phyloP scores from a whole-genome alignment of 2,888 invertebrate species.

The Salpingus planirostris region DNA sequence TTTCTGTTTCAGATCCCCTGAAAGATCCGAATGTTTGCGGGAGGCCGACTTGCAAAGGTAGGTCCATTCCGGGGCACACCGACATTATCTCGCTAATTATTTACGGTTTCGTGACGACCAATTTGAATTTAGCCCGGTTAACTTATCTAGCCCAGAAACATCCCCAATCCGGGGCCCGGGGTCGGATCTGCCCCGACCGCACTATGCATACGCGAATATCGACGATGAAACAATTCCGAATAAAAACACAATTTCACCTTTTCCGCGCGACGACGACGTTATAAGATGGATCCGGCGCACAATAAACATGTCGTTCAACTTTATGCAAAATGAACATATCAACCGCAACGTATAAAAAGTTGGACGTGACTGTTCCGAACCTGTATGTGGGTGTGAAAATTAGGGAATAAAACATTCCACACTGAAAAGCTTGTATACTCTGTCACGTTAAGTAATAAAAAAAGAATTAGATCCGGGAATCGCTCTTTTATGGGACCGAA shows the following conservation, averaged over 20 bases:
- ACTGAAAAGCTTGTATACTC: slow-evolving; percentile 11
- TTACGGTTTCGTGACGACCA: neutral
- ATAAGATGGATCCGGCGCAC: too few relatives aligned
- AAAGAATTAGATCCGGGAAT: slow-evolving; percentile 12
- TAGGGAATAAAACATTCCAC: slow-evolving; percentile 13
- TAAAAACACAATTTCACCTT: too few relatives aligned
- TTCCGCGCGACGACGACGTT: too few relatives aligned
- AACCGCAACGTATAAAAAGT: slow-evolving; percentile 12
- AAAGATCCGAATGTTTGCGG: slow-evolving; percentile 67
- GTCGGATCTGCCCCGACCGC: too few relatives aligned
- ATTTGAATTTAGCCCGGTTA: neutral
- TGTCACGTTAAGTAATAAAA: slow-evolving; percentile 15
- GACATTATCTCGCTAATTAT: neutral
- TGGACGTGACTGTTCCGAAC: slow-evolving; percentile 11
- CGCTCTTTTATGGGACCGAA: slow-evolving; percentile 6
- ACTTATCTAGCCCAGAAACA: too few relatives aligned
- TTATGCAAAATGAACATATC: slow-evolving; percentile 10
- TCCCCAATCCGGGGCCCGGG: too few relatives aligned
- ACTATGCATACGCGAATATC: too few relatives aligned
- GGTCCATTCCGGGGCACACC: slow-evolving; percentile 27
- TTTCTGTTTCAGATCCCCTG: slow-evolving; percentile 52
- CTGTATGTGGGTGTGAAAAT: slow-evolving; percentile 11
- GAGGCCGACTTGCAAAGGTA: slow-evolving; percentile 56
- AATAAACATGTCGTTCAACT: slow-evolving; percentile 9
- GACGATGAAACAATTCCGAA: too few relatives aligned